Percentiles rank a stretch among this genome's conserved stretches.
Evolutionary conservation across 2,797 vertebrate genomes (phyloP).

Genomic region (Kryptopterus vitreolus): DNA sequence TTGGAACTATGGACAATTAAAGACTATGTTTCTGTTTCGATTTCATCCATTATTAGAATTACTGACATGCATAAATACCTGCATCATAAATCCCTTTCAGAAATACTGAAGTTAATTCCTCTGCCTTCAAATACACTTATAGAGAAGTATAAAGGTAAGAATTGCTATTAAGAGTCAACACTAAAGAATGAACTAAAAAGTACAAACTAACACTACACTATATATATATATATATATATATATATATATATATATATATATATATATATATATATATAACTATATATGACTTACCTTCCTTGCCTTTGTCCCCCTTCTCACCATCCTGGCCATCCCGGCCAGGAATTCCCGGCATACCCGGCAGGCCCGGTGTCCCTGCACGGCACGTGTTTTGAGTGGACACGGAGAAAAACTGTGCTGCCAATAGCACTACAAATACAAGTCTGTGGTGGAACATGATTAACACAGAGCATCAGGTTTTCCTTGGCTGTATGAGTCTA

Average conservation of each 20-base stretch:
- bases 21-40: not conserved
- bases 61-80: not conserved
- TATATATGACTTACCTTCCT: slow-evolving; percentile 69
- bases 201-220: not conserved
- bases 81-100: not conserved
- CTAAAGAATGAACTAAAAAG: not conserved
- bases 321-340: slow-evolving; percentile 81
- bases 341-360: slow-evolving; percentile 68
- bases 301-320: slow-evolving; percentile 76
- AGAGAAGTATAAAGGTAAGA: not conserved
- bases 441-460: slow-evolving; percentile 49
- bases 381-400: slow-evolving; percentile 49
- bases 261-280: no score
- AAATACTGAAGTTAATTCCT: not conserved
- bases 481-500: not conserved
- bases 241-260: no score
- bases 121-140: not conserved
- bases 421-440: slow-evolving; percentile 27
- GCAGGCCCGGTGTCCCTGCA: slow-evolving; percentile 75
- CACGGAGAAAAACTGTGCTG: slow-evolving; percentile 31
- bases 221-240: no score
- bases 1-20: not conserved
- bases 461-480: slow-evolving; percentile 15
- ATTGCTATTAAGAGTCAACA: not conserved
- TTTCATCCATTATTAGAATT: not conserved